Evolutionary conservation across 2,113 vertebrate genomes (phyloP), one percentile per base, ranked within the genome.

Genomic region (Tichodroma muraria): DNA sequence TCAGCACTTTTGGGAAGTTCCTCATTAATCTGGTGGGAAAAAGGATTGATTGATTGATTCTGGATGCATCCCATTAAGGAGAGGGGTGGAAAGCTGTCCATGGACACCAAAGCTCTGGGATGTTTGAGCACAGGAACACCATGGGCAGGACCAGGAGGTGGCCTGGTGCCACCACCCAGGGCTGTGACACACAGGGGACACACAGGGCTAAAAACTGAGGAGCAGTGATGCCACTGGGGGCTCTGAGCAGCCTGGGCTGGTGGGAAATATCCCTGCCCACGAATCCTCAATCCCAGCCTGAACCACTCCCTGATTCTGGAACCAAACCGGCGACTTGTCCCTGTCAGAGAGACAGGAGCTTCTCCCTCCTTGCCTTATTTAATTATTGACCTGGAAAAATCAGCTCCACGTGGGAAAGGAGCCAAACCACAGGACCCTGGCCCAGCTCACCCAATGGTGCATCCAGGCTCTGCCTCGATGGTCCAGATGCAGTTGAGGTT

Each of bases 401-500:
- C 28, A 90, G 33, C 44, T 30, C 24, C 12, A 37, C 0, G 0
- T 2, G 50, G 82, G 11, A 13, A 38, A 52, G 35, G 40, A 63
- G 13, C 5, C 53, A 27, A 76, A 38, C 5, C 47, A 10, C 57
- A 27, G 2, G n/a, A 49, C 1, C 12, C 42, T 6, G n/a, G 13
- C 37, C 13, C 53, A 35, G 98, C 98, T 98, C 96, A 99, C 99
- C 99, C 98, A 10, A 99, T 99, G 13, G 99, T 99, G 98, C 99
- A 99, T 28, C 99, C 99, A 8, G 99, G 98, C 5, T 99, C 98
- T 16, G 99, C 99, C 92, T 99, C 98, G 5, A 99, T 98, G 20
- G 94, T 99, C 99, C 99, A 99, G 75, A 99, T 97, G 49, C 99
- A 99, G 95, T 99, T 99, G 90, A 99, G 98, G 81, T 99, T 99